Percentiles rank a stretch among this genome's conserved stretches.
These are phyloP conservation scores for Augochlora pura DNA, from an alignment of 1,140 invertebrate species.

Conservation along the genomic window DNA sequence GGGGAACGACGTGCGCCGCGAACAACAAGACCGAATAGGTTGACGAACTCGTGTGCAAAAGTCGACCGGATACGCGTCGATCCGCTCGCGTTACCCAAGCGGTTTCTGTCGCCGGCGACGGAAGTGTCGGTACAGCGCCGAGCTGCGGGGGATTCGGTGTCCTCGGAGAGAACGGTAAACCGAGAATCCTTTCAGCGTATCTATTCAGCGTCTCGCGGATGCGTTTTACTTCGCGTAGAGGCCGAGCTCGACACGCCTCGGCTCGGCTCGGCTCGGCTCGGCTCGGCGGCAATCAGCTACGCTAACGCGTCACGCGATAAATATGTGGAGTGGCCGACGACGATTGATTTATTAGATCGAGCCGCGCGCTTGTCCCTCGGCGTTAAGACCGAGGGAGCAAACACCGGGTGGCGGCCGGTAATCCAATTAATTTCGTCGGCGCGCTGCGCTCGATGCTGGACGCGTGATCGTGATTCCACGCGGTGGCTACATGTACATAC, in stretches of 20 bases:
- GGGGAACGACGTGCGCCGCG: not conserved
- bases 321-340: constrained; percentile 26
- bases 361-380: constrained; percentile 25
- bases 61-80: not conserved
- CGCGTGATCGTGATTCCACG: constrained; percentile 52
- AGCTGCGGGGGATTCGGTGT: too few species aligned
- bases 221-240: too few species aligned
- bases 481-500: not conserved
- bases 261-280: too few species aligned
- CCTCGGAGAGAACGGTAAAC: too few species aligned
- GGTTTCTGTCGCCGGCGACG: too few species aligned
- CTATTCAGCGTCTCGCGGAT: too few species aligned
- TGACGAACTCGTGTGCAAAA: not conserved
- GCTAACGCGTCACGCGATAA: constrained; percentile 48
- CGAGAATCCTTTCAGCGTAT: too few species aligned
- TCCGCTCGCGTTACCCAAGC: not conserved
- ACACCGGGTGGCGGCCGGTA: constrained; percentile 26
- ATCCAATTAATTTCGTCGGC: constrained; percentile 57
- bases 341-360: constrained; percentile 59
- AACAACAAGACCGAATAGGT: not conserved
- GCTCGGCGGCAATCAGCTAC: not conserved
- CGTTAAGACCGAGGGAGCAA: constrained; percentile 49
- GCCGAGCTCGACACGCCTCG: too few species aligned
- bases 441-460: constrained; percentile 12
- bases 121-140: too few species aligned